Percentiles rank a stretch among this genome's conserved stretches.
phyloP scores from a whole-genome alignment of 2,113 vertebrate genomes.

The Rhodinocichla rosea region DNA sequence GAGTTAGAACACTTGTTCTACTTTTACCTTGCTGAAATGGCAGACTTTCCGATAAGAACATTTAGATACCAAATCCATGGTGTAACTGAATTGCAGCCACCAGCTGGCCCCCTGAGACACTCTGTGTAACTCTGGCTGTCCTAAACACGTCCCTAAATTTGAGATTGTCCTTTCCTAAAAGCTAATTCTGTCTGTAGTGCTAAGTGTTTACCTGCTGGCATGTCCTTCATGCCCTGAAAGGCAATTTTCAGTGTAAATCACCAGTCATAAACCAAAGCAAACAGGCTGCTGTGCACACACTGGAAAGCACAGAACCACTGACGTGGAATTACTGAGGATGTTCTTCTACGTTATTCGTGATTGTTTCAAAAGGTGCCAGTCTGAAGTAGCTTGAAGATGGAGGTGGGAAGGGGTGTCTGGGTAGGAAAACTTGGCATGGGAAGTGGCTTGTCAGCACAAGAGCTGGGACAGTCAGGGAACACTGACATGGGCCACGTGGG shows the following conservation, averaged over 20 bases:
- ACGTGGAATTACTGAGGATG: accelerated
- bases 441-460: not conserved
- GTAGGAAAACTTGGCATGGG: not conserved
- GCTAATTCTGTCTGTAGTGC: not conserved
- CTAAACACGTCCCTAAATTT: not conserved
- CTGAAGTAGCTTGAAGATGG: not conserved
- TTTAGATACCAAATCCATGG: not conserved
- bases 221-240: not conserved
- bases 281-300: not conserved
- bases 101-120: not conserved
- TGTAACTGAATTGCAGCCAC: not conserved
- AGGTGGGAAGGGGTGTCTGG: not conserved
- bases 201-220: not conserved
- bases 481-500: not conserved
- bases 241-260: not conserved
- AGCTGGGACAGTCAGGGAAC: not conserved
- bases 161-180: not conserved
- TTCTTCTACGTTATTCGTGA: not conserved
- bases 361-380: not conserved
- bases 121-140: not conserved
- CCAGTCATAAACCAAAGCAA: not conserved
- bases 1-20: not conserved
- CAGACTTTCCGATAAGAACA: not conserved
- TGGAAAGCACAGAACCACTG: accelerated
- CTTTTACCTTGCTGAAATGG: not conserved